Percentiles rank a stretch among this genome's conserved stretches.
These are phyloP conservation scores for Ispidina lecontei DNA, from an alignment of 2,797 vertebrate genomes.

Conservation along the genomic window DNA sequence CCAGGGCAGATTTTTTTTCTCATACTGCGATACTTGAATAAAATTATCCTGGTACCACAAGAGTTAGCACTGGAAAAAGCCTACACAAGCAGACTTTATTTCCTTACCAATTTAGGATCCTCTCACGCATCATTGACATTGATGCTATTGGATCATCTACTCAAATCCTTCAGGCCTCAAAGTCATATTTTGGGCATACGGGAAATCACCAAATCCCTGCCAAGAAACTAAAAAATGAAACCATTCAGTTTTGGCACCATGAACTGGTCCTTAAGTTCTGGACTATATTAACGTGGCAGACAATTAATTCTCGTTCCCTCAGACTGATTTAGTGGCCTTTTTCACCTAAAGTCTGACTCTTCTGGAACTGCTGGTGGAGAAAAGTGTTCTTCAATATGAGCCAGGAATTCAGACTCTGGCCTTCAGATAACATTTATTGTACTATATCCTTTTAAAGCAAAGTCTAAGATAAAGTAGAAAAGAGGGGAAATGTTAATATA, in stretches of 20 bases:
- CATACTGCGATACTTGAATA: slow-evolving; percentile 29
- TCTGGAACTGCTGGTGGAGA: not conserved
- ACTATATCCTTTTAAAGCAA: not conserved
- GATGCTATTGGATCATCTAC: not conserved
- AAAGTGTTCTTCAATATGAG: not conserved
- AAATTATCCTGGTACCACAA: slow-evolving; percentile 12
- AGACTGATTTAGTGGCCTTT: not conserved
- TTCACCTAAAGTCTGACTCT: not conserved
- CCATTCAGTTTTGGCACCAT: not conserved
- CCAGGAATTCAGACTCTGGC: not conserved
- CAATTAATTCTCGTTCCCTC: not conserved
- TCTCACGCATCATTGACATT: not conserved
- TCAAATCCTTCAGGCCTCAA: not conserved
- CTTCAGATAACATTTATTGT: not conserved
- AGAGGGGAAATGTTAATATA: not conserved
- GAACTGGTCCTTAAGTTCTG: not conserved
- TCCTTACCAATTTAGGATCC: not conserved
- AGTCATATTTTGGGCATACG: not conserved
- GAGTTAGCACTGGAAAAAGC: not conserved
- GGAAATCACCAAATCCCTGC: not conserved
- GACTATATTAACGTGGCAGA: not conserved
- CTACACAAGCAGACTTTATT: not conserved
- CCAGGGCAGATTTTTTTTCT: slow-evolving; percentile 8
- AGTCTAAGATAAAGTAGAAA: not conserved
- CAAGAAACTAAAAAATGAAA: slow-evolving; percentile 22